phyloP scores from a whole-genome alignment of 2,113 vertebrate genomes.

The Tachycineta bicolor region DNA sequence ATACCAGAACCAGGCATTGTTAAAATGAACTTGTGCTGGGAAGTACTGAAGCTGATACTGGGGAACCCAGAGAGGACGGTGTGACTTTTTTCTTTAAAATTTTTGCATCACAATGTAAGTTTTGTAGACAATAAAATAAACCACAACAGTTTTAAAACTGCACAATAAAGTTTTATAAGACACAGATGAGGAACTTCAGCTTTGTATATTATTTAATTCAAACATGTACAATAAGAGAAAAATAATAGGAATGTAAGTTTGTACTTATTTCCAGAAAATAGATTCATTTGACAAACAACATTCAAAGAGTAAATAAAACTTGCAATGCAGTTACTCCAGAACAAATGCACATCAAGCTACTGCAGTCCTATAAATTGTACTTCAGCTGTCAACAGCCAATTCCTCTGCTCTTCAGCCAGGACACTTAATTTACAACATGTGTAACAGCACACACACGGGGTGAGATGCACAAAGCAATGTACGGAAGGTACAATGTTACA shows the following conservation, averaged over 20 bases:
- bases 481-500: constrained; percentile 15
- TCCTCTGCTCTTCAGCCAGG: constrained; percentile 31
- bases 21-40: not conserved
- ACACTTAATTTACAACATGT: constrained; percentile 7
- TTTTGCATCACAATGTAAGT: not conserved
- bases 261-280: constrained; percentile 70
- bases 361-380: constrained; percentile 13
- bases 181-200: constrained; percentile 23
- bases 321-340: constrained; percentile 58
- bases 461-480: constrained; percentile 12
- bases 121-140: not conserved
- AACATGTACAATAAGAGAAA: constrained; percentile 66
- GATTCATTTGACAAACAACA: constrained; percentile 57
- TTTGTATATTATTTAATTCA: constrained; percentile 71
- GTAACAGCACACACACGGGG: not conserved
- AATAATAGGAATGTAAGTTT: constrained; percentile 70
- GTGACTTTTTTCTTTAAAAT: not conserved
- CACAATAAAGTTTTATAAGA: constrained; percentile 42
- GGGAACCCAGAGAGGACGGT: not conserved
- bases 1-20: not conserved
- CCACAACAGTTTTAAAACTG: constrained; percentile 10
- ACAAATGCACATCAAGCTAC: constrained; percentile 58
- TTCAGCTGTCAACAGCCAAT: constrained; percentile 48
- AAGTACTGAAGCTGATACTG: not conserved
- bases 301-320: constrained; percentile 35